Percentiles rank a stretch among this genome's conserved stretches.
Evolutionary conservation across 2,888 invertebrate genomes (phyloP).

Genomic region (Cybosia mesomella): DNA sequence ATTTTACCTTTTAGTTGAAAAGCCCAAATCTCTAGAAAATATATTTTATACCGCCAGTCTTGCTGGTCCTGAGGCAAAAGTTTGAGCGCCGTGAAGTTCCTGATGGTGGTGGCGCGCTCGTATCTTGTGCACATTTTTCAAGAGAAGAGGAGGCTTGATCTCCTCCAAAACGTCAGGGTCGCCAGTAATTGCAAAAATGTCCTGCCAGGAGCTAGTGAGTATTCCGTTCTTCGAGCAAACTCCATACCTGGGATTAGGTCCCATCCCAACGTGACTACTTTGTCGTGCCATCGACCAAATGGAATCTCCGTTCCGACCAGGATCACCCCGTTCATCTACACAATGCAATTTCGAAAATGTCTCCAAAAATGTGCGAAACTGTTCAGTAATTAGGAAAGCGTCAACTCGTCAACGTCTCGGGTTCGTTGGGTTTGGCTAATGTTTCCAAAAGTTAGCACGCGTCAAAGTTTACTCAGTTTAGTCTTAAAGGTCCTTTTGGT

Average conservation of each 20-base stretch:
- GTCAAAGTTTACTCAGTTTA: constrained; percentile 50
- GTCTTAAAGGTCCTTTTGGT: constrained; percentile 23
- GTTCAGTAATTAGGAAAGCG: constrained; percentile 41
- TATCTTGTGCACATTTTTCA: too few species aligned
- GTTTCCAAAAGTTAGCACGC: constrained; percentile 55
- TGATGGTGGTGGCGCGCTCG: too few species aligned
- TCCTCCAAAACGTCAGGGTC: too few species aligned
- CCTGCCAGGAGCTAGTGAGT: too few species aligned
- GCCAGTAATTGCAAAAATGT: too few species aligned
- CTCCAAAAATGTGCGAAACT: constrained; percentile 37
- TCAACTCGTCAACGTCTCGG: constrained; percentile 47
- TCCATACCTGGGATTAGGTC: too few species aligned
- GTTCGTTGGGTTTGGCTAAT: constrained; percentile 54
- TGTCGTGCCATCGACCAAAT: too few species aligned
- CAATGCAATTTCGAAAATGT: constrained; percentile 1
- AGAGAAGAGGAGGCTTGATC: too few species aligned
- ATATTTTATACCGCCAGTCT: background rate
- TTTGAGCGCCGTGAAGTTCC: too few species aligned
- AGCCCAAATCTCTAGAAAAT: background rate
- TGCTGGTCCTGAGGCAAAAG: too few species aligned
- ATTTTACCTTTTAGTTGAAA: background rate
- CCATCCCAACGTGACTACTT: too few species aligned
- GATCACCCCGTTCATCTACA: background rate
- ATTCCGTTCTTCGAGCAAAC: too few species aligned
- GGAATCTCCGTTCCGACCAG: background rate